Evolutionary conservation across 2,113 vertebrate genomes (phyloP), one percentile per base, ranked within the genome.

Genomic region (Prionailurus viverrinus): DNA sequence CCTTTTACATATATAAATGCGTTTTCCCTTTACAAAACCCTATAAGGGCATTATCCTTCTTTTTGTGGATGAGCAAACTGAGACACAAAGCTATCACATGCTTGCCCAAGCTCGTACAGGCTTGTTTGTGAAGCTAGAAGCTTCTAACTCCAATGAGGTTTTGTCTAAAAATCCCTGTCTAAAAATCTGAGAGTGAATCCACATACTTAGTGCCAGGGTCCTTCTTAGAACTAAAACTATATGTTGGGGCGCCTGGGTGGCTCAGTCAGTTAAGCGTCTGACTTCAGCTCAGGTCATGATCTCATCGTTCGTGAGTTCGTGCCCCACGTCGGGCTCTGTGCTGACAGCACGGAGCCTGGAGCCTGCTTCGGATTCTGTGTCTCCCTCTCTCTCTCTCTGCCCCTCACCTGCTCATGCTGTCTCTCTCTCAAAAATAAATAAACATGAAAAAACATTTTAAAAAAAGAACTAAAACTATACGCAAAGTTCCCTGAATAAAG

Each of bases 201-300:
- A 3, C 13, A 1, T 41, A 55, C 58, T 76, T n/a, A 55, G 36
- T 90, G 15, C 51, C 65, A 95, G 36, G 16, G 27, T 39, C 68
- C n/a, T 91, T 92, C 63, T 88, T 51, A 85, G 41, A 96, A 89
- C 7, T 53, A 91, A 93, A 91, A 85, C 23, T 76, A 61, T 0
- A 71, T 61, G 45, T 45, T 45, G 45, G 45, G 8, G 45, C 8
- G 0, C 45, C 45, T 45, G 45, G 45, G 45, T 45, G 45, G 45
- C 8, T 45, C 45, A 45, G 45, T 45, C 45, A 45, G 45, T 45
- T 45, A 45, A 45, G 45, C 45, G 8, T 9, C 45, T 45, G 45
- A 45, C 45, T 45, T 45, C 45, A 1, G 45, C 45, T 45, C 45
- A 9, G 45, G 45, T 45, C 45, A 45, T 45, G 45, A 45, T 45